phyloP scores from a whole-genome alignment of 2,888 invertebrate genomes.

The Chymomyza procnemis region DNA sequence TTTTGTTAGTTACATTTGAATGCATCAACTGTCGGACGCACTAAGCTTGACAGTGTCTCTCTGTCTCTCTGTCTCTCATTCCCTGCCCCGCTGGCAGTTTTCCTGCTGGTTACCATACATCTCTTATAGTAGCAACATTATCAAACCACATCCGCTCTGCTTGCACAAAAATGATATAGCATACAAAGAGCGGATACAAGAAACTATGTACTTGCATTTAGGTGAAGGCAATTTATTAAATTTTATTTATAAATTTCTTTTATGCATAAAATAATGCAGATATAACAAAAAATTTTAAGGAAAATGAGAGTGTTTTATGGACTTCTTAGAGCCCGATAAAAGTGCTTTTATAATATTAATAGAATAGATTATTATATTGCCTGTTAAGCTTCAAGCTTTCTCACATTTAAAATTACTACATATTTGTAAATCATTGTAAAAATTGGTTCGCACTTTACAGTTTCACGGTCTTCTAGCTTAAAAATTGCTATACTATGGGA shows the following conservation, averaged over 20 bases:
- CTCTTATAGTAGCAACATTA: conserved; percentile 39
- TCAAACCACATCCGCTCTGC: conserved; percentile 66
- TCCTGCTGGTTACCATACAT: neutral
- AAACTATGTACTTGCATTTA: conserved; percentile 60
- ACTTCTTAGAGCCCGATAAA: too few species aligned
- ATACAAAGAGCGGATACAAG: conserved; percentile 24
- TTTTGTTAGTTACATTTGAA: conserved; percentile 66
- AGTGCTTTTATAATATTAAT: too few species aligned
- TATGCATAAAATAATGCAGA: neutral
- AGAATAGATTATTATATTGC: too few species aligned
- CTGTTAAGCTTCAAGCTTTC: too few species aligned
- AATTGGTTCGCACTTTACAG: too few species aligned
- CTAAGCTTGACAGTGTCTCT: conserved; percentile 35
- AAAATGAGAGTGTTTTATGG: too few species aligned
- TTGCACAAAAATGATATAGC: conserved; percentile 39
- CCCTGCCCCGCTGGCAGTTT: neutral
- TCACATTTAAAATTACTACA: too few species aligned
- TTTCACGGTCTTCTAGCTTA: too few species aligned
- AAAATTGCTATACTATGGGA: too few species aligned
- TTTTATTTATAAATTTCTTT: neutral
- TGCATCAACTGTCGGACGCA: conserved; percentile 47
- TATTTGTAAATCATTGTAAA: too few species aligned
- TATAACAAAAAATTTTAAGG: too few species aligned
- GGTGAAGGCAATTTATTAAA: conserved; percentile 35
- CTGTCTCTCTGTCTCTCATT: neutral